Evolutionary conservation across 2,888 invertebrate species (phyloP), one percentile per base, ranked within the genome.

Genomic region (Neelides folsomi): DNA sequence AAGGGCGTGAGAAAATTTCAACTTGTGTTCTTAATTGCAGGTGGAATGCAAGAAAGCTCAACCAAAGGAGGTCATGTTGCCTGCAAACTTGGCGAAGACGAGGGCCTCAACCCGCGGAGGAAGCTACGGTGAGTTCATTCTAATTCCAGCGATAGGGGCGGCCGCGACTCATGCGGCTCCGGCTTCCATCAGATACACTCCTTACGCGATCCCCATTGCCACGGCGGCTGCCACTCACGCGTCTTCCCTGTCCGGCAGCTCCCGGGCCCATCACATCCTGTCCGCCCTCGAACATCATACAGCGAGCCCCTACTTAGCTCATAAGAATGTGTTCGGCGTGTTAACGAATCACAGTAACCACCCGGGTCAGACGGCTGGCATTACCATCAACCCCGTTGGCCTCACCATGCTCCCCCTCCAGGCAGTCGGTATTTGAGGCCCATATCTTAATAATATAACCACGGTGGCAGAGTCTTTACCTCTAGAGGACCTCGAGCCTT

Each of bases 11-110:
- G 27, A 27, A 27, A 27, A 27, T 7, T 27, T 7, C 52, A 54
- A 54, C 54, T 57, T 50, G 54, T 54, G 54, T 49, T 44, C 47
- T 45, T 49, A 36, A 46, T 57, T 55, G 40, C 78, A 97, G 95
- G 95, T 97, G 77, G 97, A 97, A 79, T 95, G 95, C 79, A 97
- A 97, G 82, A 97, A 97, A 77, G 98, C 98, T 71, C 98, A 98
- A 77, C 98, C 98, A 63, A 98, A 98, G 79, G 98, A 98, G 79
- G 97, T 98, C 69, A 98, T 98, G 98, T 82, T 97, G 71, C 97
- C 97, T 69, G 86, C 89, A 67, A 90, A 89, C 75, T 76, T 90
- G 77, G 89, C 89, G 70, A 90, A 90, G 79, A 90, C 89, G 76
- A 82, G 90, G 73, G 89, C 89, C 72, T 87, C 89, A 69, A 88